phyloP scores from a whole-genome alignment of 2,797 vertebrate genomes.

The Urosaurus nigricauda region DNA sequence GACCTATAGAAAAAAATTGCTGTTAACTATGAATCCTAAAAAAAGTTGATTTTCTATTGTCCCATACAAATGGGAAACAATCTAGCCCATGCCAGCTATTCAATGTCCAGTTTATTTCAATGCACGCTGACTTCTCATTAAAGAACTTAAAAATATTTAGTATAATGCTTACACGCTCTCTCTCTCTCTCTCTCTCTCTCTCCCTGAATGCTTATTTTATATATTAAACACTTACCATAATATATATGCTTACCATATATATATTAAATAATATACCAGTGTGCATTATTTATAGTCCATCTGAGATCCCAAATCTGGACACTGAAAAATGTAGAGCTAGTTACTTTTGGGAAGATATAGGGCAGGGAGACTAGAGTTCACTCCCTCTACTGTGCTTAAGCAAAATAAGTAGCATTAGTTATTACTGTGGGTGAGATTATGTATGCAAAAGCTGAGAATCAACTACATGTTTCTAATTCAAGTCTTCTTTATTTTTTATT shows the following conservation, averaged over 20 bases:
- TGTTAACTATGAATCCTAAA: neutral
- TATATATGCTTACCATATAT: no score
- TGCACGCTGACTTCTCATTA: neutral
- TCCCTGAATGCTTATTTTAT: no score
- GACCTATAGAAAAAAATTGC: neutral
- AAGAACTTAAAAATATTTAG: neutral
- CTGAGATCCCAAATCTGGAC: neutral
- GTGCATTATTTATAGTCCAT: no score
- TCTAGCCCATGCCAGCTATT: neutral
- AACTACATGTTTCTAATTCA: neutral
- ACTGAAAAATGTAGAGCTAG: neutral
- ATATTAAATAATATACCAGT: neutral
- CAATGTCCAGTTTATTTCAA: neutral
- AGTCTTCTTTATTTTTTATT: neutral
- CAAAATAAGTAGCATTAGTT: neutral
- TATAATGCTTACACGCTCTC: no score
- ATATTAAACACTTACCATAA: no score
- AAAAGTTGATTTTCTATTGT: neutral
- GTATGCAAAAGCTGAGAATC: neutral
- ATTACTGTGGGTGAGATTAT: neutral
- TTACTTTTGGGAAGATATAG: no score
- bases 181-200: no score
- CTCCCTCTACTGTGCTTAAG: neutral
- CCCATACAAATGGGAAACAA: neutral
- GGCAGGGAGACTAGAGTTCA: neutral